Base-by-base conservation (phyloP, 2,888 invertebrate species). In the Orgyia antiqua region DNA sequence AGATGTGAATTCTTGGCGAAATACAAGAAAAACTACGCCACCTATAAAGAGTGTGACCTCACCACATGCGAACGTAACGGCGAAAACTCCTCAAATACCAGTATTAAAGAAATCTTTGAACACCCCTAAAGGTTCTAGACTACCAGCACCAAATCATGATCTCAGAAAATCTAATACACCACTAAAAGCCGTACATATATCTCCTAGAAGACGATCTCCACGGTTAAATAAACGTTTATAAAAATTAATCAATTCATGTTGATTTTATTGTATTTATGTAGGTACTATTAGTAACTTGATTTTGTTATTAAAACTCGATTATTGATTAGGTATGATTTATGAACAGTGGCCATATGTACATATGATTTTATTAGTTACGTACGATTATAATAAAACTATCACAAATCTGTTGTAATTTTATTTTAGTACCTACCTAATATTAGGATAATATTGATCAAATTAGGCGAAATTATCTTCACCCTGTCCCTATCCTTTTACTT, bases 81-180 rank as follows among this genome's bases (percentile, higher is more conserved):
- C 53, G 23, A 76, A 68, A 42, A 72, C 73, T 1, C 73, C 75
- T 11, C 76, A 75, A 45, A 67, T 73, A 32, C 92, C 92, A 2
- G 82, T 87, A 27, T 82, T 92, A 43, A 92, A 89, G 51, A 89
- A 88, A 57, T 74, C 89, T 5, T 67, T 92, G 13, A 83, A 83
- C 36, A 77, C 91, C 2, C 88, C 90, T 0, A 88, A 88, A 52
- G 79, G 77, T 39, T 65, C 89, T 9, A 68, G 87, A 18, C 78
- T 90, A 0, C 87, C 88, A 6, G 64, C 69, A 18, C 51, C 68
- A 6, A 62, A 62, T 29, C 65, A 62, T 17, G 80, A 84, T 13
- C 48, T 69, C 5, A 88, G 87, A 39, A 87, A 84, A 53, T 68
- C 70, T 7, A 87, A 88, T 45, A 92, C 91, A 0, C 92, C 92